phyloP scores from a whole-genome alignment of 2,888 invertebrate genomes.

The Punctoribates punctum region DNA sequence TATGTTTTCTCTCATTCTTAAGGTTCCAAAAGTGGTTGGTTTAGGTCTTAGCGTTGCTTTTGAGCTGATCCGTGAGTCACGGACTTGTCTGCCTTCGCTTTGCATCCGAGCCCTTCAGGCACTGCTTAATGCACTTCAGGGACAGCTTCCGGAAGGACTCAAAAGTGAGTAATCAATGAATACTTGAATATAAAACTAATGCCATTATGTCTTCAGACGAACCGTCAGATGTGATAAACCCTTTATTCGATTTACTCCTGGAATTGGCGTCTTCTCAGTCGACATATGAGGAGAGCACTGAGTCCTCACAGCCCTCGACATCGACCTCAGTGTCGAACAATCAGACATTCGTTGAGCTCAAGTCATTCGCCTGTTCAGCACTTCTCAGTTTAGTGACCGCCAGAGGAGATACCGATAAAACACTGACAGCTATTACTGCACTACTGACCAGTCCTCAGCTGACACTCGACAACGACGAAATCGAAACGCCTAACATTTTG shows the following conservation, averaged over 20 bases:
- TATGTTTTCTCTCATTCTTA: neutral
- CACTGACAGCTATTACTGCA: constrained; percentile 78
- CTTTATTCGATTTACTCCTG: constrained; percentile 75
- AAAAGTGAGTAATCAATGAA: constrained; percentile 54
- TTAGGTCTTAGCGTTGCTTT: constrained; percentile 69
- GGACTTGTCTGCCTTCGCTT: constrained; percentile 72
- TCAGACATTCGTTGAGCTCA: constrained; percentile 59
- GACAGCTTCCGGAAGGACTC: constrained; percentile 79
- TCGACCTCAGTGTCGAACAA: constrained; percentile 1
- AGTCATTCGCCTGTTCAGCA: constrained; percentile 85
- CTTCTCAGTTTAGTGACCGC: constrained; percentile 87
- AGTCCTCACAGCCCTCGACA: constrained; percentile 59
- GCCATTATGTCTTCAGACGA: constrained; percentile 60
- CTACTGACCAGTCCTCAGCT: constrained; percentile 76
- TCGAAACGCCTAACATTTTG: constrained; percentile 67
- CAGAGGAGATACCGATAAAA: constrained; percentile 84
- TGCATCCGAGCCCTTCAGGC: constrained; percentile 85
- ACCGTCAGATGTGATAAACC: constrained; percentile 71
- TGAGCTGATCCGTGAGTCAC: constrained; percentile 81
- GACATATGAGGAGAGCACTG: constrained; percentile 58
- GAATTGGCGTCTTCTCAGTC: constrained; percentile 70
- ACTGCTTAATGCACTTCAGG: constrained; percentile 83
- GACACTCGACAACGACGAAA: neutral
- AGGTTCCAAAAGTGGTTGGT: constrained; percentile 52
- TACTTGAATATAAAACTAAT: neutral